Evolutionary conservation across 2,888 invertebrate species (phyloP).

Genomic region (Tinea pellionella): DNA sequence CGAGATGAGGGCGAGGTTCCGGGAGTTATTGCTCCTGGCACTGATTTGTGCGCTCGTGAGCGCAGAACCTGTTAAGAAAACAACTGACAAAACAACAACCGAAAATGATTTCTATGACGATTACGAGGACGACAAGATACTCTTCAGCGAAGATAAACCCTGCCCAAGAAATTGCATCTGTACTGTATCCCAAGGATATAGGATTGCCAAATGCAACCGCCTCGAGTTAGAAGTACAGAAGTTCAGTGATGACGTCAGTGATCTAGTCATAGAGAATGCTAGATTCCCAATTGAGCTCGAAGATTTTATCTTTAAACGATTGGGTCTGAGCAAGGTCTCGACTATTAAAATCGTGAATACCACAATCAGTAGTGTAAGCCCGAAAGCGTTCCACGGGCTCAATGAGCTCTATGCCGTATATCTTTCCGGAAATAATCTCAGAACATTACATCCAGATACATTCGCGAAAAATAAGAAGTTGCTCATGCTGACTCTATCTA

Average conservation of each 20-base stretch:
- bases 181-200: constrained; percentile 69
- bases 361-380: constrained; percentile 73
- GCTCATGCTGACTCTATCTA: constrained; percentile 73
- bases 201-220: constrained; percentile 75
- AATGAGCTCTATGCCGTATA: constrained; percentile 75
- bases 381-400: constrained; percentile 77
- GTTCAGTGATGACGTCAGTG: constrained; percentile 75
- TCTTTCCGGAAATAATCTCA: constrained; percentile 75
- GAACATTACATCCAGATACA: constrained; percentile 75
- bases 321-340: constrained; percentile 74
- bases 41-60: constrained; percentile 53
- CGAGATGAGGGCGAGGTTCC: constrained; percentile 62
- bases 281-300: constrained; percentile 70
- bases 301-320: constrained; percentile 69
- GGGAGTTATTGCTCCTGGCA: constrained; percentile 62
- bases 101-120: constrained; percentile 43
- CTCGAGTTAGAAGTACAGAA: constrained; percentile 74
- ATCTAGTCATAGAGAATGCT: constrained; percentile 74
- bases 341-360: constrained; percentile 78
- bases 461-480: constrained; percentile 76
- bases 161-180: constrained; percentile 75
- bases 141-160: constrained; percentile 59
- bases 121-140: constrained; percentile 52
- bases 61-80: constrained; percentile 46
- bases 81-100: constrained; percentile 35